Base-by-base conservation (phyloP, 2,113 vertebrate species). In the Hemichromis elongatus region DNA sequence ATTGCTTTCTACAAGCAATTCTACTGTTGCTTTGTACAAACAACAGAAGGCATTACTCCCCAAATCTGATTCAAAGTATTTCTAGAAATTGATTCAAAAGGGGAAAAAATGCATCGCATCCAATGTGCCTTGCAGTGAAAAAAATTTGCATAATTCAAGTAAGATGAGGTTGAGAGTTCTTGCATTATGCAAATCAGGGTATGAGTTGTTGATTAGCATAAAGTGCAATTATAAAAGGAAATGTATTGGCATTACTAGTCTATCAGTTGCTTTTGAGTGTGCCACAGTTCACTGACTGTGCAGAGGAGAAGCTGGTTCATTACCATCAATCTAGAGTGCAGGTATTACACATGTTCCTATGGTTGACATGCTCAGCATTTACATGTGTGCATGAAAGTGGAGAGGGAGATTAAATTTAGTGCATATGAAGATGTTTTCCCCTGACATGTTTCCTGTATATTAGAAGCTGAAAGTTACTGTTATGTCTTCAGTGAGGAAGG, bases 171-270 rank as follows among this genome's bases (percentile, higher is more conserved):
- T 91, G 47, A 84, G 45, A 87, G 89, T 57, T 73, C 83, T 88
- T 79, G 26, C 75, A 90, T 92, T 93, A 94, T 91, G 88, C 88
- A 89, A 93, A 94, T 86, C 3, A 82, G 77, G 24, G 7, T 87
- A 80, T 92, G 79, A 92, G 85, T 89, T 86, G 53, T 75, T 80
- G 59, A 88, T 90, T 90, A 82, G 37, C 73, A 91, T 88, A 83
- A 83, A 88, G 56, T 80, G 84, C 54, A 88, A 82, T 90, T 83
- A 93, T 79, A 33, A 91, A 85, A 84, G 68, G 61, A 90, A 87
- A 84, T 83, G 79, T 77, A 79, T 75, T 75, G 66, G 55, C 9
- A 78, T 54, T 45, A 30, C 77, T 87, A 70, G 9, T 70, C 26
- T 87, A 79, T 75, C 55, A 86, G 86, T 77, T 89, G 78, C 83